phyloP scores from a whole-genome alignment of 2,888 invertebrate species.

The Tetragonisca angustula region DNA sequence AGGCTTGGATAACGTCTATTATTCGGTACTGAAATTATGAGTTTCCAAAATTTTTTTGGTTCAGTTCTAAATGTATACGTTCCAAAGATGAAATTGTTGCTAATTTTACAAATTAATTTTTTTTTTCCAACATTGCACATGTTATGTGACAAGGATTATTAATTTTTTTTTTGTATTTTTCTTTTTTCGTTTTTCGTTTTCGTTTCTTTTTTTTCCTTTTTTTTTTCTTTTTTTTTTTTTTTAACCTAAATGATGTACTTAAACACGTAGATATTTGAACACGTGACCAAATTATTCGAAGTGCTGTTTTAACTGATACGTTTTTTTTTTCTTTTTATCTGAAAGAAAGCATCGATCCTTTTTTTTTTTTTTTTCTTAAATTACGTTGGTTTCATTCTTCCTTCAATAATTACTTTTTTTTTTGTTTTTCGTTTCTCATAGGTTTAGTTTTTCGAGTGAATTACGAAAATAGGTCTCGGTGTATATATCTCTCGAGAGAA shows the following conservation, averaged over 20 bases:
- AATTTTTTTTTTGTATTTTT: constrained; percentile 32
- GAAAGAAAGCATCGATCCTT: constrained; percentile 4
- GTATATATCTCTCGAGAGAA: constrained; percentile 44
- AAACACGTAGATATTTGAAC: constrained; percentile 32
- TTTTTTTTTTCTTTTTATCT: constrained; percentile 41
- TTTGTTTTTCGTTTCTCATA: constrained; percentile 18
- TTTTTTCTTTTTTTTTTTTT: constrained; percentile 34
- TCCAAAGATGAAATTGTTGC: constrained; percentile 6
- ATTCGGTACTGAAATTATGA: not conserved
- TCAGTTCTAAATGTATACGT: not conserved
- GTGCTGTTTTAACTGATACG: constrained; percentile 48
- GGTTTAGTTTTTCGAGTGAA: constrained; percentile 43
- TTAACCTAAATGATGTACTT: constrained; percentile 32
- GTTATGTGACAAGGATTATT: constrained; percentile 39
- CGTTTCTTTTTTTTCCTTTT: not conserved
- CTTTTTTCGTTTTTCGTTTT: not conserved
- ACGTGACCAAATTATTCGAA: constrained; percentile 47
- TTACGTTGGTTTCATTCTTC: constrained; percentile 36
- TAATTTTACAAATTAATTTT: constrained; percentile 7
- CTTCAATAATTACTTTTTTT: constrained; percentile 17
- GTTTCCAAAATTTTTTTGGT: not conserved
- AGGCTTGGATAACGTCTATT: not conserved
- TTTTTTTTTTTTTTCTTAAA: constrained; percentile 5
- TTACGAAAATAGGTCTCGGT: constrained; percentile 32
- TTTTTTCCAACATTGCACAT: constrained; percentile 1